Conservation (phyloP, 2,888 invertebrate genomes). For the Entomobrya proxima region DNA sequence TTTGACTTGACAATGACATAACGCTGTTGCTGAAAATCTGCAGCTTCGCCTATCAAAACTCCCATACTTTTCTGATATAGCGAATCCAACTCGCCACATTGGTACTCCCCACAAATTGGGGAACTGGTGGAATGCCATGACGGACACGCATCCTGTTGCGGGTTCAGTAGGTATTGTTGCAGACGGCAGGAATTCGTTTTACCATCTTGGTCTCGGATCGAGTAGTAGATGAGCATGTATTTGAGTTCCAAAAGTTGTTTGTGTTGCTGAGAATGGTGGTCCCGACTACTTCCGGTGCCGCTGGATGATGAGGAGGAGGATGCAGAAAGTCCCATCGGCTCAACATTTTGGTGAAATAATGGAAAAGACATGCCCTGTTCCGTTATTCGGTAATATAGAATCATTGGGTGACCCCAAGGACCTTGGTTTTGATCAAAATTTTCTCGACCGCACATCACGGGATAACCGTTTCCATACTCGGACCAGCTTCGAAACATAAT, state of each 20-base stretch:
- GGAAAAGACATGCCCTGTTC: slow-evolving; percentile 67
- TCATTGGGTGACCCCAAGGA: slow-evolving; percentile 65
- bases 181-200: slow-evolving; percentile 62
- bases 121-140: slow-evolving; percentile 8
- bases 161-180: slow-evolving; percentile 67
- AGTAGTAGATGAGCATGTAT: slow-evolving; percentile 70
- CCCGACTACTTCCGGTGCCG: not conserved
- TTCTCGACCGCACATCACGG: slow-evolving; percentile 67
- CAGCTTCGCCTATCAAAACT: slow-evolving; percentile 44
- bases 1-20: slow-evolving; percentile 67
- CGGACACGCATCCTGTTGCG: slow-evolving; percentile 52
- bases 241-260: slow-evolving; percentile 27
- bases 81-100: slow-evolving; percentile 65
- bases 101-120: slow-evolving; percentile 65
- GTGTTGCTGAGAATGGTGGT: not conserved
- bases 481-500: slow-evolving; percentile 66
- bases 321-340: no score
- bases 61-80: slow-evolving; percentile 68
- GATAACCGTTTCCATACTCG: slow-evolving; percentile 58
- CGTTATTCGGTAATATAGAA: slow-evolving; percentile 69
- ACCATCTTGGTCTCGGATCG: slow-evolving; percentile 52
- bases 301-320: not conserved
- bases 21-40: slow-evolving; percentile 64
- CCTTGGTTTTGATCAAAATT: slow-evolving; percentile 67
- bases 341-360: slow-evolving; percentile 67